Evolutionary conservation across 1,140 invertebrate genomes (phyloP).

Genomic region (Drosophila mayri): DNA sequence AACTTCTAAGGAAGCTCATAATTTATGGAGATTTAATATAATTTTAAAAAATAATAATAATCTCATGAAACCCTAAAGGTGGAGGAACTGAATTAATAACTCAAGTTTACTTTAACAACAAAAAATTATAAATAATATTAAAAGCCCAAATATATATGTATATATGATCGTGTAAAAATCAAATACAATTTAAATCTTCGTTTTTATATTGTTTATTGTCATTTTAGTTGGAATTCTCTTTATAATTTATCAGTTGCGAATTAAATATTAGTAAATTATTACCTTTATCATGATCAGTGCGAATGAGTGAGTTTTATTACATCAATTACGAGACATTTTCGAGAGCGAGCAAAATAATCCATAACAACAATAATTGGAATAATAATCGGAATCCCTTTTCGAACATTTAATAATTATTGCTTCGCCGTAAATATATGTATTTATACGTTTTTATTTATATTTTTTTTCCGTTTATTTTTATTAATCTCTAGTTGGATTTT

Average conservation of each 20-base stretch:
- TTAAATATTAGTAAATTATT: slow-evolving; percentile 34
- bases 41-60: not conserved
- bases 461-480: slow-evolving; percentile 9
- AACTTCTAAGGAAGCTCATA: slow-evolving; percentile 16
- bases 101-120: not conserved
- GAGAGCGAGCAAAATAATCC: slow-evolving; percentile 21
- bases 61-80: not conserved
- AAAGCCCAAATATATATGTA: not conserved
- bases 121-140: not conserved
- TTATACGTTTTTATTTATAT: slow-evolving; percentile 9
- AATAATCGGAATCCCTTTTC: slow-evolving; percentile 18
- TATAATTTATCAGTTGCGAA: slow-evolving; percentile 32
- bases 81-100: not conserved
- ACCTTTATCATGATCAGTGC: slow-evolving; percentile 18
- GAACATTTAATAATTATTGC: slow-evolving; percentile 24
- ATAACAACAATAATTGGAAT: slow-evolving; percentile 17
- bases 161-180: not conserved
- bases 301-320: slow-evolving; percentile 28
- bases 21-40: slow-evolving; percentile 1
- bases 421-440: slow-evolving; percentile 19
- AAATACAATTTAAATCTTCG: not conserved
- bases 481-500: slow-evolving; percentile 8
- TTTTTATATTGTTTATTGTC: slow-evolving; percentile 43
- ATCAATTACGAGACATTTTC: slow-evolving; percentile 34
- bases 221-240: slow-evolving; percentile 37